A percentile compares a stretch with the other conserved stretches of the same genome.
phyloP scores from a whole-genome alignment of 2,797 vertebrate genomes.

The Galago senegalensis region DNA sequence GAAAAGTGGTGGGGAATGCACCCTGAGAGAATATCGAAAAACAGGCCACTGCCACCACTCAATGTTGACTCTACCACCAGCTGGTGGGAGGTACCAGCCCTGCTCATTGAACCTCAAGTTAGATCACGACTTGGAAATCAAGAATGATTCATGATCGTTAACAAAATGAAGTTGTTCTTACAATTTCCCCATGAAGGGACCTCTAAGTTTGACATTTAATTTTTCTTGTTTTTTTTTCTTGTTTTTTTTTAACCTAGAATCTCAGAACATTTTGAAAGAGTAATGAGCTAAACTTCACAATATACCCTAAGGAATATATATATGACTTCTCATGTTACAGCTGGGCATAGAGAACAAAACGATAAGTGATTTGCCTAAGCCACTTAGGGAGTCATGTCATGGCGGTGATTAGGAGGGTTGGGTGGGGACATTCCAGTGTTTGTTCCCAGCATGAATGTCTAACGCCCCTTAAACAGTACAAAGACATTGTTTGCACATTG shows the following conservation, averaged over 20 bases:
- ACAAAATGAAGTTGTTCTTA: not conserved
- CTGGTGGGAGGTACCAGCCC: not conserved
- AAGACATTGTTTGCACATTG: not conserved
- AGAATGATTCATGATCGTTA: slow-evolving; percentile 21
- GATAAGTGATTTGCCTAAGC: slow-evolving; percentile 8
- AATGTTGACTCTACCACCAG: not conserved
- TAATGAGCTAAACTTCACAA: slow-evolving; percentile 45
- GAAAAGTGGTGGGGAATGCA: not conserved
- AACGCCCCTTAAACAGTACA: not conserved
- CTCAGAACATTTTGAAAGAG: slow-evolving; percentile 49
- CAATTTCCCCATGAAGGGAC: not conserved
- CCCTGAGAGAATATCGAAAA: not conserved
- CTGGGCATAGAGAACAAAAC: slow-evolving; percentile 63
- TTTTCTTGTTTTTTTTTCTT: not conserved
- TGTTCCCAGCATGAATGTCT: not conserved
- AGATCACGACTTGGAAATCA: not conserved
- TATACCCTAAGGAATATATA: not conserved
- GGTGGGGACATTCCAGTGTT: not conserved
- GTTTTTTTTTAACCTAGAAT: not conserved
- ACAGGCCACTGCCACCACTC: not conserved
- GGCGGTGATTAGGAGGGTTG: not conserved
- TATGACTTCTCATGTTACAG: slow-evolving; percentile 31
- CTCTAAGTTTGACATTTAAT: slow-evolving; percentile 18
- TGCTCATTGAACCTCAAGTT: not conserved
- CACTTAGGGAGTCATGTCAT: not conserved